Evolutionary conservation across 1,140 invertebrate species (phyloP).

Genomic region (Trachymyrmex cornetzi): DNA sequence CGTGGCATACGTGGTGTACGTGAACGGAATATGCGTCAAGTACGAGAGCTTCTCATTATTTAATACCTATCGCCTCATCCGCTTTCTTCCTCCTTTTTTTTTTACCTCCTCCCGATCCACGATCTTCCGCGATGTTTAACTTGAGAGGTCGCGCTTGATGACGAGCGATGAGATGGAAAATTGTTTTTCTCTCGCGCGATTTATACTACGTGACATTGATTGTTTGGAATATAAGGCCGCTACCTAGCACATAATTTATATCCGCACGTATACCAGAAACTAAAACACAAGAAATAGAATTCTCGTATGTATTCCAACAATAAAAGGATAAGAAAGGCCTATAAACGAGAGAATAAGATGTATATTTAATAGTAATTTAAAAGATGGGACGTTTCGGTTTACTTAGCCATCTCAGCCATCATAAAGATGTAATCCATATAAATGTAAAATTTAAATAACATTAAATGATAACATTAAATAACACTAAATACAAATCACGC

Average conservation of each 20-base stretch:
- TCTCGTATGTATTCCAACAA: no score
- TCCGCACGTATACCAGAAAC: background rate
- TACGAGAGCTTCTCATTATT: constrained; percentile 33
- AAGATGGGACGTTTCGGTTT: no score
- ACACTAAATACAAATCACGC: no score
- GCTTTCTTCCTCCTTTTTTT: background rate
- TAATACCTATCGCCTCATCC: constrained; percentile 50
- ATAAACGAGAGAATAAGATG: no score
- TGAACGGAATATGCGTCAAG: background rate
- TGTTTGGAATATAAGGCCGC: background rate
- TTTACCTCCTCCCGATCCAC: background rate
- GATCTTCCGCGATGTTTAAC: constrained; percentile 38
- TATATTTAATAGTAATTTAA: no score
- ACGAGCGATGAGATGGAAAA: constrained; percentile 20
- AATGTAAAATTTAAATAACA: no score
- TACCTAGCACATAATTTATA: background rate
- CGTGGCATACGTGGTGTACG: background rate
- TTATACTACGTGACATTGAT: background rate
- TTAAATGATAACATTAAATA: no score
- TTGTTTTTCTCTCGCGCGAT: constrained; percentile 16
- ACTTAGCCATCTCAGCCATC: no score
- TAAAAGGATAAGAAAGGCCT: no score
- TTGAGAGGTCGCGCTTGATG: background rate
- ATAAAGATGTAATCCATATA: no score
- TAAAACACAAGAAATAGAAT: no score